Evolutionary conservation across 2,888 invertebrate genomes (phyloP), one percentile per base, ranked within the genome.

Genomic region (Leptinotarsa tumamoca): DNA sequence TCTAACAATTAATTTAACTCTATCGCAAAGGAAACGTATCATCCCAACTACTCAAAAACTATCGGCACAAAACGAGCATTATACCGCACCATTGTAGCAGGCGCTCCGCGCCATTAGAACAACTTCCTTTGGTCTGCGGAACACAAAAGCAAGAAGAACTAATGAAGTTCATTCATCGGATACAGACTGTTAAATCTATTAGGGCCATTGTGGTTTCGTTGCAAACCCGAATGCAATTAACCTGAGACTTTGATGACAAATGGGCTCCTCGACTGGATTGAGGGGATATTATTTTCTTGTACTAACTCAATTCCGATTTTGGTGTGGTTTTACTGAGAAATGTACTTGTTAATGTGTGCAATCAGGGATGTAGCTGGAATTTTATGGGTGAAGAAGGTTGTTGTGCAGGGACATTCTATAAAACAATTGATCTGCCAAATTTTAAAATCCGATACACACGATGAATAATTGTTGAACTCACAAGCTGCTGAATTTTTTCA

Each of bases 131-230:
- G 63, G 73, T 63, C 18, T 49, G 18, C 63, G 66, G 63, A 15
- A 61, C 49, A 43, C 61, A 68, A 52, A 73, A 68, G 52, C 68
- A 56, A 68, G 54, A 67, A 72, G 70, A 67, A 69, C 70, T 76
- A 67, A 76, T 73, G 70, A 67, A 76, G 67, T 73, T 73, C 52
- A 70, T 76, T 76, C 72, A 76, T 76, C 72, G 56, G 72, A 70
- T 72, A 49, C 70, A 67, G 70, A 73, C 67, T 76, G 72, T 67
- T 76, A 68, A 76, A 76, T 67, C 67, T 67, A 72, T 76, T 76
- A 76, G 70, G 63, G 69, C 72, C 72, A 67, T 76, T 73, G 76
- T 70, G 72, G 72, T 76, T 71, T 75, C 63, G 23, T 74, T 54
- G 72, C 58, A 73, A 49, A 56, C 67, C 56, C 58, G 61, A 58